Conservation (phyloP, 92 coral and sea anemone genomes). For the Porites cylindrica region DNA sequence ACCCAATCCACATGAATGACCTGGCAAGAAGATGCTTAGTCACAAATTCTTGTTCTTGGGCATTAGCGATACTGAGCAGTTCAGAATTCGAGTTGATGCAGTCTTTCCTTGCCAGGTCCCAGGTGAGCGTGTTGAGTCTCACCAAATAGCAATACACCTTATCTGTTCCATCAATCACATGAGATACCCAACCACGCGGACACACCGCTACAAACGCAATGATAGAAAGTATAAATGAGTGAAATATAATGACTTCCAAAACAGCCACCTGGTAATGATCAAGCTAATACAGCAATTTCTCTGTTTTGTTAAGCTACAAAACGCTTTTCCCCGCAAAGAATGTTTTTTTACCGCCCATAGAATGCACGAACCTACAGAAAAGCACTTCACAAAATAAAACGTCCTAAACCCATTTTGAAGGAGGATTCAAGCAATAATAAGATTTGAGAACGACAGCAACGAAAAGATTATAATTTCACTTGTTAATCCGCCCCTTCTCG, state of each 20-base stretch:
- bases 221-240: background rate
- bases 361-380: too few relatives aligned
- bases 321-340: too few relatives aligned
- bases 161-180: slow-evolving; percentile 40
- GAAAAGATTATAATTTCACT: too few relatives aligned
- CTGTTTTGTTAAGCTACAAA: too few relatives aligned
- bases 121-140: slow-evolving; percentile 63
- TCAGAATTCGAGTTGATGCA: slow-evolving; percentile 78
- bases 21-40: slow-evolving; percentile 75
- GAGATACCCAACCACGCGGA: slow-evolving; percentile 77
- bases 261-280: background rate
- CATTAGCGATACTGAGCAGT: slow-evolving; percentile 74
- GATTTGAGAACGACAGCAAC: too few relatives aligned
- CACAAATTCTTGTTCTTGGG: slow-evolving; percentile 85
- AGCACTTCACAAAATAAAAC: too few relatives aligned
- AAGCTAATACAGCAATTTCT: too few relatives aligned
- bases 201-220: slow-evolving; percentile 52
- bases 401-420: too few relatives aligned
- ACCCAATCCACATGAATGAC: slow-evolving; percentile 93
- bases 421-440: too few relatives aligned
- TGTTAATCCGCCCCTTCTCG: too few relatives aligned
- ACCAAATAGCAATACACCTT: slow-evolving; percentile 76
- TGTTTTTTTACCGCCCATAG: too few relatives aligned
- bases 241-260: background rate
- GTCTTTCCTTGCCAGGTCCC: slow-evolving; percentile 77